Base-by-base conservation (phyloP, 2,888 invertebrate genomes). In the Amiota minor region DNA sequence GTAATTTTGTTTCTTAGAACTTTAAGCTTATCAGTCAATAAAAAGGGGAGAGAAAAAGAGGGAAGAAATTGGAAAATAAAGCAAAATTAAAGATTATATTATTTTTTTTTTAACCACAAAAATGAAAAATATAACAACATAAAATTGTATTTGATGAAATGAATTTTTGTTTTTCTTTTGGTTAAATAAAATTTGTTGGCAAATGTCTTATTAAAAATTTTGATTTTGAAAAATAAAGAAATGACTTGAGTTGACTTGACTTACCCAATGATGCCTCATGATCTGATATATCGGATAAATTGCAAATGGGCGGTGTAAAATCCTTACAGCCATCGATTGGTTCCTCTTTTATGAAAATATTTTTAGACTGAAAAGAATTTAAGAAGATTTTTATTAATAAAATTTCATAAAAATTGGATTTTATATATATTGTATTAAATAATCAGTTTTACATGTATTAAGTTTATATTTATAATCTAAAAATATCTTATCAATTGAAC, bases 211-310 rank as follows among this genome's bases (percentile, higher is more conserved):
- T 14, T 12, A 45, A 45, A 20, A 50, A 50, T 47, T 53, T 49
- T 16, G 8, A 18, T 23, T 10, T 35, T 35, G 6, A 35, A 35
- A 35, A 35, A 35, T 35, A 35, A 2, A 35, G 35, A 35, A 35
- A 35, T 35, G 35, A 35, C 23, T 23, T 23, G 23, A 23, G 2
- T 23, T 23, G 23, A 23, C 6, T 67, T 16, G n/a, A 95, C 96
- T 94, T 90, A 96, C 96, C 96, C 88, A 96, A 90, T 74, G 97
- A 97, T 76, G 95, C 94, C 90, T 97, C 97, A 74, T 95, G 95
- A 90, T 97, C 97, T 70, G 96, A 96, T 70, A 97, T 92, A 90
- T 97, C 97, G 83, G 96, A 96, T 83, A 97, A 92, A 69, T 96
- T 97, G 59, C 97, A 97, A 82, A 97, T 96, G 90, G 96, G 96